A percentile compares a stretch with the other conserved stretches of the same genome.
Evolutionary conservation across 2,113 vertebrate genomes (phyloP).

Genomic region (Muscicapa adusta): DNA sequence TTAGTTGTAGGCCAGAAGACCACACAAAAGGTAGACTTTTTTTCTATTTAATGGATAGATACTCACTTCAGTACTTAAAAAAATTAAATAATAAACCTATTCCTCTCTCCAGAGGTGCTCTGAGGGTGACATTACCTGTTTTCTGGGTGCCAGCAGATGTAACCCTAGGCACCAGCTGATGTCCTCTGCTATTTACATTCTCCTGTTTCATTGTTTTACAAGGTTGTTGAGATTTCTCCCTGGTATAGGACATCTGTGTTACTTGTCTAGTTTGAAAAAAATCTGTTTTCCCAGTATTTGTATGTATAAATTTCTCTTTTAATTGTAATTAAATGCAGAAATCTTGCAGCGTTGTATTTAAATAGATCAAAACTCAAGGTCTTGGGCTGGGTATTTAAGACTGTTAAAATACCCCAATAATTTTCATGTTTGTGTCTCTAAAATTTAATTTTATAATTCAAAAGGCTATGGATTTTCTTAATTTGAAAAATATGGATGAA

Average conservation of each 20-base stretch:
- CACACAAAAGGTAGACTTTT: background rate
- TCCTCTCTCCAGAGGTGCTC: background rate
- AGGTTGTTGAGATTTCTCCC: background rate
- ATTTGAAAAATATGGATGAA: constrained; percentile 44
- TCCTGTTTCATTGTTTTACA: background rate
- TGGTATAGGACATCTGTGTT: background rate
- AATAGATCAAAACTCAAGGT: background rate
- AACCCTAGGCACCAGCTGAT: background rate
- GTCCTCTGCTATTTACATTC: background rate
- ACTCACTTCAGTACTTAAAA: background rate
- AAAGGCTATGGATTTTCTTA: constrained; percentile 27
- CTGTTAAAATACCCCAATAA: background rate
- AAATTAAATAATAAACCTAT: background rate
- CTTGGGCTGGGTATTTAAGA: background rate
- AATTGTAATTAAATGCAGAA: constrained; percentile 20
- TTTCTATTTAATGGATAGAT: background rate
- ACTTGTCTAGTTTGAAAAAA: background rate
- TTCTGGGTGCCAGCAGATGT: background rate
- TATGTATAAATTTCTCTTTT: background rate
- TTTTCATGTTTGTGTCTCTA: constrained; percentile 15
- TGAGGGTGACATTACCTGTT: background rate
- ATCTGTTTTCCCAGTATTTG: background rate
- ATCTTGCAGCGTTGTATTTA: background rate
- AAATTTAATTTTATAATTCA: constrained; percentile 31
- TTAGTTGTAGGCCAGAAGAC: background rate